Conservation (phyloP, 2,797 vertebrate species). For the Cheracebus regulus region DNA sequence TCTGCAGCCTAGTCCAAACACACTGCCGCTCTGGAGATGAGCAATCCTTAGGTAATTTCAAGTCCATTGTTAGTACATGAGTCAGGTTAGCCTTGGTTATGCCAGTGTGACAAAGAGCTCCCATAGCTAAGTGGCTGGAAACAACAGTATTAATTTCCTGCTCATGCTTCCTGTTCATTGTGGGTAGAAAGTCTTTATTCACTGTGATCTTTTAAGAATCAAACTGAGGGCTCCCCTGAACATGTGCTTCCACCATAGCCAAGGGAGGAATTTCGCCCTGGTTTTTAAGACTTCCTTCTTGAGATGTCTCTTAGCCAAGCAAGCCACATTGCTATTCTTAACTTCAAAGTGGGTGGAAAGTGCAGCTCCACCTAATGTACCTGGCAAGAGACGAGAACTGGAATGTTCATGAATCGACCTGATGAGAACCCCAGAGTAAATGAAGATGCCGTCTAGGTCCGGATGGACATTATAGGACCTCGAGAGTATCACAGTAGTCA, state of each 20-base stretch:
- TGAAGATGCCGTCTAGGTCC: accelerated
- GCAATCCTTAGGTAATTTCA: background rate
- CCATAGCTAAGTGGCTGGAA: background rate
- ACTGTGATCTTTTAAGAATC: background rate
- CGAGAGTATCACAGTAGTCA: accelerated
- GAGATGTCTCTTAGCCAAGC: background rate
- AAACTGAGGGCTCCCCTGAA: accelerated
- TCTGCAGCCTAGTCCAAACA: accelerated
- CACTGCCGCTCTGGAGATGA: background rate
- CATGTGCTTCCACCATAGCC: accelerated
- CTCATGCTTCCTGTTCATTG: accelerated
- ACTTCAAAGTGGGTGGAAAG: background rate
- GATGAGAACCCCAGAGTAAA: background rate
- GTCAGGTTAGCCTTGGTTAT: background rate
- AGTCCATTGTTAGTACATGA: accelerated
- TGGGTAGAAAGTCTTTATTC: background rate
- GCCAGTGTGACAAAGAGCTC: background rate
- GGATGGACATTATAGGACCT: no score
- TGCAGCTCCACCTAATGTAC: background rate
- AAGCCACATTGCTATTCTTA: background rate
- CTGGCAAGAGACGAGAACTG: accelerated
- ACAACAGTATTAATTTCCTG: no score
- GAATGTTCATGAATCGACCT: no score
- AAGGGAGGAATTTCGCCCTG: no score
- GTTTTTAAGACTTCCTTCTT: background rate